Base-by-base conservation (phyloP, 2,797 vertebrate species). In the Todus mexicanus region DNA sequence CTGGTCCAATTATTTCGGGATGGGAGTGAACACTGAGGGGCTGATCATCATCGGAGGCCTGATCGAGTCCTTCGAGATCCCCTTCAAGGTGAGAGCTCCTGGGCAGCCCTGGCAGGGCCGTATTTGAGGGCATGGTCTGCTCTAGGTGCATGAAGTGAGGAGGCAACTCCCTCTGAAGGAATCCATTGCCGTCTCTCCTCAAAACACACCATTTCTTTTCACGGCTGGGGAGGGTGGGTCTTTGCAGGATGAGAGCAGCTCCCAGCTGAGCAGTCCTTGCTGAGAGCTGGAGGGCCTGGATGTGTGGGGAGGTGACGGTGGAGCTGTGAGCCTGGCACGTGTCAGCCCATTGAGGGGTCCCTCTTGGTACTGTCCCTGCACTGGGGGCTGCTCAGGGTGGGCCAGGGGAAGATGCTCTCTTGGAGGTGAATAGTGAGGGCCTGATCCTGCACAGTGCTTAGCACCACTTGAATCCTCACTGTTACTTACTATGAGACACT, bases 41-140 rank as follows among this genome's bases (percentile, higher is more conserved):
- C 98, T 99, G 54, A 78, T 99, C 63, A 94, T 99, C 96, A 31
- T 99, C 0, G 99, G 99, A 45, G 99, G 98, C 71, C 97, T 98
- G 79, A 87, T 98, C 0, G 98, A 98, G 73, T 93, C 97, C 61
- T 98, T 98, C 1, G 98, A 99, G 91, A 98, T 98, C 40, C 98
- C 98, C 6, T 99, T 99, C 81, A 97, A 98, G 97, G 99, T 99
- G 86, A 94, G 95, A 69, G 63, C 73, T n/a, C n/a, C n/a, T 72
- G 48, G 65, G 53, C 31, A 59, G 33, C 14, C 25, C 27, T 61
- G 22, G 19, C 60, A 56, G n/a, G 50, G n/a, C 40, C 63, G n/a
- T 5, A 2, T 38, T 23, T 10, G 66, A 33, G 51, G 69, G 48
- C 37, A 1, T 23, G 17, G 18, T 33, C 33, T 66, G 69, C 69